Evolutionary conservation across 2,113 vertebrate genomes (phyloP).

Genomic region (cattle (Bos taurus)): ARS-UCD2.0 NC_037334.1:89022001-89022500

Average conservation of each 20-base stretch:
- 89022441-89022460: background rate
- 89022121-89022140: background rate
- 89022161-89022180: background rate
- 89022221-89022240: background rate
- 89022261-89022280: background rate
- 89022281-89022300: background rate
- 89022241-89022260: background rate
- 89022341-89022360: background rate
- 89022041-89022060: background rate
- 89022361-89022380: slow-evolving; percentile 13
- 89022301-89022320: background rate
- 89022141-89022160: background rate
- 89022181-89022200: background rate
- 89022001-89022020: background rate
- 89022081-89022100: background rate
- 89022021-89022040: background rate
- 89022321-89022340: background rate
- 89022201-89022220: background rate
- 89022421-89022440: background rate
- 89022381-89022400: background rate
- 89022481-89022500: background rate
- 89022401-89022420: background rate
- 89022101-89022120: background rate
- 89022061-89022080: background rate
- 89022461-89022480: background rate